These are phyloP conservation scores for Spodoptera littoralis DNA, from an alignment of 2,888 invertebrate genomes.

Conservation along the genomic window DNA sequence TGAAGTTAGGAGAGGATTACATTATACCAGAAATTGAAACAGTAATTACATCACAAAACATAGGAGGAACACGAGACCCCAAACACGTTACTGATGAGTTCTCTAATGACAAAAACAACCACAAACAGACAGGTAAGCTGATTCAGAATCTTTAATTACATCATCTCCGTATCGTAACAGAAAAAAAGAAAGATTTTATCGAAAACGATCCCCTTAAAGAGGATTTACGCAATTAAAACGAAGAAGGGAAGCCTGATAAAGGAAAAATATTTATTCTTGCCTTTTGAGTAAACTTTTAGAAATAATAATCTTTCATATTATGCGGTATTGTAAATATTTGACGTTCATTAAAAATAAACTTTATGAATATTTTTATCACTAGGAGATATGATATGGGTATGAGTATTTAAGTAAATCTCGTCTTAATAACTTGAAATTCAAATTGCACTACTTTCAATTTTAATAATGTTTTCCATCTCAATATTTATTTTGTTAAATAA, in stretches of 20 bases:
- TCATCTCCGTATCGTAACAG: slow-evolving; percentile 65
- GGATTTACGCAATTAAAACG: slow-evolving; percentile 84
- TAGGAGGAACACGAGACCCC: background rate
- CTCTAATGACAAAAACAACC: slow-evolving; percentile 58
- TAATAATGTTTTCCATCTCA: too few relatives aligned
- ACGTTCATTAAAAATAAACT: slow-evolving; percentile 13
- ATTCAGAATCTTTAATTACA: slow-evolving; percentile 74
- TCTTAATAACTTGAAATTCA: too few relatives aligned
- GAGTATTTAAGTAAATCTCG: background rate
- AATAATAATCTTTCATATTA: slow-evolving; percentile 51
- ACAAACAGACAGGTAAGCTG: slow-evolving; percentile 70
- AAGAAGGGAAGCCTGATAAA: slow-evolving; percentile 68
- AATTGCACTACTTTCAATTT: too few relatives aligned
- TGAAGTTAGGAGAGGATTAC: slow-evolving; percentile 4
- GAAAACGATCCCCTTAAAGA: slow-evolving; percentile 74
- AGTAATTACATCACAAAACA: slow-evolving; percentile 13
- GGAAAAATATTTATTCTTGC: slow-evolving; percentile 70
- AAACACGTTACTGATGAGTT: slow-evolving; percentile 10
- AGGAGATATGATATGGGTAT: slow-evolving; percentile 1
- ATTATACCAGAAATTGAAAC: background rate
- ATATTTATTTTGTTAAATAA: too few relatives aligned
- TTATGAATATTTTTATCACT: slow-evolving; percentile 1
- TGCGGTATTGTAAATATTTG: slow-evolving; percentile 40
- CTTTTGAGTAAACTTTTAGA: slow-evolving; percentile 67
- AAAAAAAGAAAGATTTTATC: slow-evolving; percentile 75